Evolutionary conservation across 2,888 invertebrate genomes (phyloP).

Genomic region (Cybosia mesomella): DNA sequence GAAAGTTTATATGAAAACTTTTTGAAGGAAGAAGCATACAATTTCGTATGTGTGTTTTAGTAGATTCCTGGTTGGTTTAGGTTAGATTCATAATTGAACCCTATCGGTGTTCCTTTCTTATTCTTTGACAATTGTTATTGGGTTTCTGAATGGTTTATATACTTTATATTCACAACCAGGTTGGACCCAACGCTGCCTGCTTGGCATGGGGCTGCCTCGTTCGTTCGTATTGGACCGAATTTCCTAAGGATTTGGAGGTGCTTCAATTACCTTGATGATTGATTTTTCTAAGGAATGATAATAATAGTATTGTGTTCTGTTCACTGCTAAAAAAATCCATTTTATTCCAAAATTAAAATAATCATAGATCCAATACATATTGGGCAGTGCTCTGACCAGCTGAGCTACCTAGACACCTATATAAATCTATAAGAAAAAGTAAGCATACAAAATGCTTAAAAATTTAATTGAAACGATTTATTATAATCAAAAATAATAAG

Average conservation of each 20-base stretch:
- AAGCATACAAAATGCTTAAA: too few species aligned
- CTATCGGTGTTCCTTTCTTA: neutral
- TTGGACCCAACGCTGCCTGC: too few species aligned
- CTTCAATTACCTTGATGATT: neutral
- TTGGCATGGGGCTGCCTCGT: too few species aligned
- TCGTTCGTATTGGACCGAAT: too few species aligned
- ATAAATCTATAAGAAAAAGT: too few species aligned
- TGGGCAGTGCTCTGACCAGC: too few species aligned
- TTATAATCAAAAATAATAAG: too few species aligned
- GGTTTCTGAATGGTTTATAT: neutral
- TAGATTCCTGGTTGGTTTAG: neutral
- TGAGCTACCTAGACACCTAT: too few species aligned
- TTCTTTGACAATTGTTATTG: neutral
- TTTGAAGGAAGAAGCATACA: neutral
- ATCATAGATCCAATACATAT: slow-evolving; percentile 38
- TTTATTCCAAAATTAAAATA: neutral
- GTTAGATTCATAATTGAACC: neutral
- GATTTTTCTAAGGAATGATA: neutral
- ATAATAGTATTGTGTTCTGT: neutral
- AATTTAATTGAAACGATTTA: too few species aligned
- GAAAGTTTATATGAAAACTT: neutral
- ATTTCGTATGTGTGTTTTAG: neutral
- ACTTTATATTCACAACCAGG: too few species aligned
- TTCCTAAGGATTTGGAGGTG: neutral
- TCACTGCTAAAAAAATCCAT: neutral